Evolutionary conservation across 2,797 vertebrate genomes (phyloP).

Genomic region (Typhlichthys eigenmanni): DNA sequence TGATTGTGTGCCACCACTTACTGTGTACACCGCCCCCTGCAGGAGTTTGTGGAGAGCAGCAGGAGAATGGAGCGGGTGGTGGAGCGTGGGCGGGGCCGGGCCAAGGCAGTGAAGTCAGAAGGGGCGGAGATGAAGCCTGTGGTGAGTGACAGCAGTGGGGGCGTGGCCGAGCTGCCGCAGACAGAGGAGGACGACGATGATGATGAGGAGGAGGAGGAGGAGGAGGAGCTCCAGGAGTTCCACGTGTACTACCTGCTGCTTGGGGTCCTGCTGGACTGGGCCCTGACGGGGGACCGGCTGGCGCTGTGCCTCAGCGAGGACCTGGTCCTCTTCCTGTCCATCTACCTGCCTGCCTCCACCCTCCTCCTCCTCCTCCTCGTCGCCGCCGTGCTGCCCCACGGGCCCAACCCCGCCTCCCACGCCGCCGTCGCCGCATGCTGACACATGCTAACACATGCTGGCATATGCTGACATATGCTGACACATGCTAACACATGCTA

Average conservation of each 20-base stretch:
- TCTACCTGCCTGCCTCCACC: constrained; percentile 92
- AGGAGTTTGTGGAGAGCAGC: constrained; percentile 98
- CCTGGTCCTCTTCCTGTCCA: constrained; percentile 90
- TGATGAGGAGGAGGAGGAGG: constrained; percentile 78
- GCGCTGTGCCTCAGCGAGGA: constrained; percentile 90
- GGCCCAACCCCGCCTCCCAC: constrained; percentile 38
- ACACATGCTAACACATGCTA: background rate
- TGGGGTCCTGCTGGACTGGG: constrained; percentile 91
- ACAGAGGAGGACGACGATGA: constrained; percentile 81
- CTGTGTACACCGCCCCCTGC: constrained; percentile 39
- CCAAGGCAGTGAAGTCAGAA: constrained; percentile 81
- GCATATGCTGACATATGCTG: background rate
- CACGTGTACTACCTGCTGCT: constrained; percentile 92
- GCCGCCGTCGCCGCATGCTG: constrained; percentile 26
- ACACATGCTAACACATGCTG: background rate
- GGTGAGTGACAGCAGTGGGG: constrained; percentile 91
- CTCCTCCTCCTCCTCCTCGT: constrained; percentile 85
- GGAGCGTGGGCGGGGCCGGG: constrained; percentile 86
- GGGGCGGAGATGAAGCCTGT: constrained; percentile 93
- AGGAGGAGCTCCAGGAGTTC: constrained; percentile 87
- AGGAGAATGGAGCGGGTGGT: constrained; percentile 86
- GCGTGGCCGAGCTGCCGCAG: constrained; percentile 72
- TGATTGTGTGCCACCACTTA: background rate
- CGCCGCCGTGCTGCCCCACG: constrained; percentile 78
- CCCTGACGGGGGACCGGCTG: constrained; percentile 83